Evolutionary conservation across 2,888 invertebrate genomes (phyloP).

Genomic region (Folsomia manolachei): DNA sequence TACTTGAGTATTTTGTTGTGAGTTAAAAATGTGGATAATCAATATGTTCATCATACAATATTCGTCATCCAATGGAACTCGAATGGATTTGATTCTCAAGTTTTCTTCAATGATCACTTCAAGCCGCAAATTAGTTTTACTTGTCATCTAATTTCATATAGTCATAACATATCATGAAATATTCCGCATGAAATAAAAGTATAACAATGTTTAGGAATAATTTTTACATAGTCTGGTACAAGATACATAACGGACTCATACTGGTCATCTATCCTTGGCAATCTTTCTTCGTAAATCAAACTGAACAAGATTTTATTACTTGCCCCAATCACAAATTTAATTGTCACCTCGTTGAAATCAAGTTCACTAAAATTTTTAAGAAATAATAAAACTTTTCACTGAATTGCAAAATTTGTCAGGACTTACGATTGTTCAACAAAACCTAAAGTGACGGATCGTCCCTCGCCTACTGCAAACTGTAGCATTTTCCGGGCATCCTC

Average conservation of each 20-base stretch:
- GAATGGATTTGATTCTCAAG: not conserved
- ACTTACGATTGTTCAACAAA: conserved; percentile 30
- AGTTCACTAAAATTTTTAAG: not conserved
- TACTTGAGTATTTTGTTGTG: not conserved
- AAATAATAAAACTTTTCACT: not conserved
- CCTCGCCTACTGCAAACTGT: conserved; percentile 48
- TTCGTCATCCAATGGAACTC: not conserved
- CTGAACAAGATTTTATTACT: not conserved
- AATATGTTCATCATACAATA: not conserved
- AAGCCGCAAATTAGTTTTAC: not conserved
- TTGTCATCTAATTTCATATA: not conserved
- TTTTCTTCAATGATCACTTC: conserved; percentile 13
- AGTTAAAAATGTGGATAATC: not conserved
- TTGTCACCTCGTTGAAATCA: not conserved
- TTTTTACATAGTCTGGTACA: conserved; percentile 2
- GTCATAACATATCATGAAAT: not conserved
- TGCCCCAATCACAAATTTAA: conserved; percentile 21
- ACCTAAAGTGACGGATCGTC: conserved; percentile 34
- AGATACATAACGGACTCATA: conserved; percentile 9
- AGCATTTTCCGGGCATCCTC: conserved; percentile 50
- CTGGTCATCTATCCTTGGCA: not conserved
- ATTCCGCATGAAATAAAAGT: not conserved
- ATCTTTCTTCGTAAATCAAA: conserved; percentile 19
- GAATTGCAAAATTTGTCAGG: not conserved
- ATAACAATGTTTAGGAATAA: not conserved